A percentile compares a stretch with the other conserved stretches of the same genome.
Evolutionary conservation across 2,113 vertebrate genomes (phyloP).

Genomic region (Salminus brasiliensis): DNA sequence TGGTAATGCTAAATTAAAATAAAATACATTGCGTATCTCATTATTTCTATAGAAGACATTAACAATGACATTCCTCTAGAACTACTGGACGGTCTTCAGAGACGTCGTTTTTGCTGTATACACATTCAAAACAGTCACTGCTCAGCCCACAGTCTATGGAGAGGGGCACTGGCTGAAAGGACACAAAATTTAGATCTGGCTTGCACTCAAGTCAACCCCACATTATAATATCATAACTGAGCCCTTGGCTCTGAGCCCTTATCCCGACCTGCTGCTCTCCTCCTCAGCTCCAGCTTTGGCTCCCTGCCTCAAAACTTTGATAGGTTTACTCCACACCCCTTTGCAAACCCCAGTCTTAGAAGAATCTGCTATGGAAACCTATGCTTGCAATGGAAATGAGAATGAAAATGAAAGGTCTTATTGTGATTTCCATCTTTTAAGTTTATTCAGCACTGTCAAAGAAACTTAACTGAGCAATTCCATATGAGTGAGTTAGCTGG

Average conservation of each 20-base stretch:
- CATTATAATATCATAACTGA: neutral
- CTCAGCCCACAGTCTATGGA: neutral
- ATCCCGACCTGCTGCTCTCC: neutral
- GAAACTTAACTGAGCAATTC: neutral
- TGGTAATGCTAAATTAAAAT: too few relatives aligned
- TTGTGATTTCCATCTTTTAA: neutral
- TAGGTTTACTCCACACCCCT: neutral
- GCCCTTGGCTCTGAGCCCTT: neutral
- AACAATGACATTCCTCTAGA: too few relatives aligned
- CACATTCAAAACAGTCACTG: neutral
- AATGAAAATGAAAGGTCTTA: neutral
- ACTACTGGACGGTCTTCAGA: neutral
- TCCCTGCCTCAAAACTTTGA: neutral
- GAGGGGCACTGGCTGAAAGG: neutral
- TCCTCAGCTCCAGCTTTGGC: neutral
- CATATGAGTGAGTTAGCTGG: neutral
- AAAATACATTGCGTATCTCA: neutral
- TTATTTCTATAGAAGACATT: neutral
- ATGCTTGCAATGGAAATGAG: neutral
- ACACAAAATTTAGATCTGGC: neutral
- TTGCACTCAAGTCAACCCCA: neutral
- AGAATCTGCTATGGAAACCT: neutral
- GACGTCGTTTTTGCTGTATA: neutral
- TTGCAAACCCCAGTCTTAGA: neutral
- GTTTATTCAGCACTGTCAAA: neutral